Percentiles rank a stretch among this genome's conserved stretches.
Evolutionary conservation across 2,113 vertebrate species (phyloP).

Genomic region (Malurus cyaneus): DNA sequence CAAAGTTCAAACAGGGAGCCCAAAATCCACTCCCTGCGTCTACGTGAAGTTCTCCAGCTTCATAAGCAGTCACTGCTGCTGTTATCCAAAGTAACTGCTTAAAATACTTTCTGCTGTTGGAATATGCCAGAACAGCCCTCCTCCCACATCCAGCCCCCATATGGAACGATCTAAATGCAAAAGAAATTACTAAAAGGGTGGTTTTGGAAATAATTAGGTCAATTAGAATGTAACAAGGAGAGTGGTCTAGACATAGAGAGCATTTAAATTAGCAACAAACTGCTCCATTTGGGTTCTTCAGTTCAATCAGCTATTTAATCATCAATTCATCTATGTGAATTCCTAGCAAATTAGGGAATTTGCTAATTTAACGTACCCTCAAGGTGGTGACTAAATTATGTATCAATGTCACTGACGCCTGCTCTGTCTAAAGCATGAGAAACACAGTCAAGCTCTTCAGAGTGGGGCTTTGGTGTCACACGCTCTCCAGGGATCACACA

Average conservation of each 20-base stretch:
- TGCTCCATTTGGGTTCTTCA: conserved; percentile 49
- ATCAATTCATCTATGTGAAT: conserved; percentile 54
- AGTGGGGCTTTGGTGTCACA: not conserved
- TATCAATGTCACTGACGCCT: conserved; percentile 45
- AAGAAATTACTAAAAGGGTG: conserved; percentile 48
- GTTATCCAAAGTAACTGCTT: not conserved
- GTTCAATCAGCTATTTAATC: conserved; percentile 59
- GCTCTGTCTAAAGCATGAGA: not conserved
- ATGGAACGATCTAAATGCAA: not conserved
- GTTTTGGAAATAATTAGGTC: conserved; percentile 62
- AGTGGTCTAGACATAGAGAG: conserved; percentile 51
- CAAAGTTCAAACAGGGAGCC: not conserved
- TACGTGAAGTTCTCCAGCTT: not conserved
- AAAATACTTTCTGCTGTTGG: conserved; percentile 32
- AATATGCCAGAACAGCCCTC: conserved; percentile 12
- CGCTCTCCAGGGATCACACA: not conserved
- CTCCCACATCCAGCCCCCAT: conserved; percentile 27
- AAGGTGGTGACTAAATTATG: conserved; percentile 62
- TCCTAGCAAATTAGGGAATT: conserved; percentile 59
- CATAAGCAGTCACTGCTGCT: not conserved
- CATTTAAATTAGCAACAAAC: conserved; percentile 62
- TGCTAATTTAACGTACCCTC: conserved; percentile 59
- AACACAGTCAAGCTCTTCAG: not conserved
- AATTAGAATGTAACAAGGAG: conserved; percentile 66
- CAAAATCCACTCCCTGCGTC: not conserved